These are phyloP conservation scores for Ceratosolen fusciceps DNA, from an alignment of 1,140 invertebrate species.

Conservation along the genomic window DNA sequence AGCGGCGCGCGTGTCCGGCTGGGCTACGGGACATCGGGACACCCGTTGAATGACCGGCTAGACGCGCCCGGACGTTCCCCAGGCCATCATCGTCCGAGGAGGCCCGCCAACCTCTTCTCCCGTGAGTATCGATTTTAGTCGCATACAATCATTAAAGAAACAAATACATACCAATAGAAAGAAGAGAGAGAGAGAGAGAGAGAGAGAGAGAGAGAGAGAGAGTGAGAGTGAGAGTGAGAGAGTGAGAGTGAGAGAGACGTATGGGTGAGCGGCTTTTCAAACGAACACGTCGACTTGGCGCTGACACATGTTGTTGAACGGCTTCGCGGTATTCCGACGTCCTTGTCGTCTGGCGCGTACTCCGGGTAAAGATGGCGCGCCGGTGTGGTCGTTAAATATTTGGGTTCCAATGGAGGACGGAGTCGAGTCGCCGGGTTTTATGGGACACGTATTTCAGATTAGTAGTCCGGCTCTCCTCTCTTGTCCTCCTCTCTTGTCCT, in stretches of 20 bases:
- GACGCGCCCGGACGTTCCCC: conserved; percentile 28
- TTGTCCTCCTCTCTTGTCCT: background rate
- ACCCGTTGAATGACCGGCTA: conserved; percentile 44
- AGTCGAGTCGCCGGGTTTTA: background rate
- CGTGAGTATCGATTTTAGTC: conserved; percentile 37
- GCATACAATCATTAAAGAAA: background rate
- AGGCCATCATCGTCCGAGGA: conserved; percentile 19
- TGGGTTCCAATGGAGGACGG: background rate
- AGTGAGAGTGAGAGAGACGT: too few relatives aligned
- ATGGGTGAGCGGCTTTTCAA: background rate
- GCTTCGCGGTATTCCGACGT: background rate
- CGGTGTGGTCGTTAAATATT: conserved; percentile 15
- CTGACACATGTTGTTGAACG: conserved; percentile 41
- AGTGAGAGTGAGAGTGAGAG: too few relatives aligned
- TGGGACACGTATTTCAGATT: background rate
- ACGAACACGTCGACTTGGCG: conserved; percentile 41
- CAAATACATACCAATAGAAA: too few relatives aligned
- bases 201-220: too few relatives aligned
- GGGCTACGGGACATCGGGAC: conserved; percentile 1
- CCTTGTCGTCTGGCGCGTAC: conserved; percentile 11
- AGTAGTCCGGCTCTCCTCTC: background rate
- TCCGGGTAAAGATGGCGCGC: conserved; percentile 42
- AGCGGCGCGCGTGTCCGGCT: conserved; percentile 32
- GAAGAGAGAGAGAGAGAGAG: too few relatives aligned
- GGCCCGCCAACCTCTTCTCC: background rate